These are phyloP conservation scores for Apus apus DNA, from an alignment of 2,113 vertebrate species.

Conservation along the genomic window DNA sequence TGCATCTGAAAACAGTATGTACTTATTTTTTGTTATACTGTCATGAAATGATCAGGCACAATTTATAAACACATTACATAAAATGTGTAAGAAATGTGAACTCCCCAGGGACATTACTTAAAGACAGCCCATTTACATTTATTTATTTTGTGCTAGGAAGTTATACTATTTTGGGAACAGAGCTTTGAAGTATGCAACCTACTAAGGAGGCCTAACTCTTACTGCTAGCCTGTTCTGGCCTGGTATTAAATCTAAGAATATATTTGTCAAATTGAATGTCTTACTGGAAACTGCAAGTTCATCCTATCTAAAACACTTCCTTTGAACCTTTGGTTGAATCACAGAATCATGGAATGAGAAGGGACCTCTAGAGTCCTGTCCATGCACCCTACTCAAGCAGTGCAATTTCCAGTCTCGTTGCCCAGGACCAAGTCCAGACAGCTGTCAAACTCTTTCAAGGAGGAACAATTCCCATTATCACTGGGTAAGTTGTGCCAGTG, in stretches of 20 bases:
- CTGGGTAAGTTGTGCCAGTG: no score
- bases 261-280: neutral
- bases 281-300: neutral
- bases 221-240: rapidly evolving
- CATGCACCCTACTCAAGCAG: neutral
- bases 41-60: neutral
- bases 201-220: neutral
- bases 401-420: no score
- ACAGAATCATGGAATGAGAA: neutral
- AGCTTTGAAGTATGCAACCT: neutral
- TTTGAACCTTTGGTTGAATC: neutral
- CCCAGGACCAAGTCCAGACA: no score
- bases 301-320: neutral
- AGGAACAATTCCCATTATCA: no score
- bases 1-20: neutral
- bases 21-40: neutral
- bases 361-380: neutral
- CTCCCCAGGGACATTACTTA: no score
- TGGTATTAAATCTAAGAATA: neutral
- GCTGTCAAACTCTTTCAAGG: no score
- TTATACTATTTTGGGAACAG: neutral
- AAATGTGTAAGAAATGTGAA: neutral
- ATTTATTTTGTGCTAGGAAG: neutral
- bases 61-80: neutral
- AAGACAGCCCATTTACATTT: no score